Evolutionary conservation across 2,113 vertebrate species (phyloP), one percentile per base, ranked within the genome.

Genomic region (Tachysurus fulvidraco): DNA sequence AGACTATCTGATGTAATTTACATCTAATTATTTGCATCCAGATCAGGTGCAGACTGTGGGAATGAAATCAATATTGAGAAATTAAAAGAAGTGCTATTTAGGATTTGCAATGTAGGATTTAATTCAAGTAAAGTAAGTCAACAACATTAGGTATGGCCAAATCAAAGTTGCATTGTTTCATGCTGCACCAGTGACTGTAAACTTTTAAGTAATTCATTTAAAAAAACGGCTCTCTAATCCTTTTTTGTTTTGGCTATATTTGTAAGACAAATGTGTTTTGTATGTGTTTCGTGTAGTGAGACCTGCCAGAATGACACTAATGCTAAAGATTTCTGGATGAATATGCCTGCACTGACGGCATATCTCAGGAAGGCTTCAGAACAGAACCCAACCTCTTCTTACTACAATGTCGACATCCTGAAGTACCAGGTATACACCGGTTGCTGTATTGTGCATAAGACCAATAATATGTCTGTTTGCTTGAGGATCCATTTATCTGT

Each of bases 351-450:
- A 86, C 95, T 99, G 93, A 98, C 96, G 71, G 89, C 97, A 94
- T 99, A 97, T 97, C 98, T 99, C 96, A 98, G 96, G 94, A 99
- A 99, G 92, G 91, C 96, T 83, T 96, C 96, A 28, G 98, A 99
- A 87, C 98, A 98, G 93, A 99, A 96, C 92, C 98, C 98, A 76
- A 92, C 96, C 86, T 96, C 98, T 81, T 98, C 98, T 86, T 99
- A 99, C 84, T 99, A 98, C 80, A 99, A 99, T n/a, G 96, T 99
- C 88, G 97, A 99, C 93, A 95, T 98, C 92, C 93, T 99, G 41
- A 99, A 99, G 89, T 99, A 99, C 94, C 98, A 99, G 98, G 98
- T 99, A 80, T 44, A 86, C 88, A 36, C 17, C 0, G 41, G 28
- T 84, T 4, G 5, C 50, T 54, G 64, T 64, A 44, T 52, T 78